phyloP scores from a whole-genome alignment of 2,888 invertebrate species.

The Andrena trimmerana region DNA sequence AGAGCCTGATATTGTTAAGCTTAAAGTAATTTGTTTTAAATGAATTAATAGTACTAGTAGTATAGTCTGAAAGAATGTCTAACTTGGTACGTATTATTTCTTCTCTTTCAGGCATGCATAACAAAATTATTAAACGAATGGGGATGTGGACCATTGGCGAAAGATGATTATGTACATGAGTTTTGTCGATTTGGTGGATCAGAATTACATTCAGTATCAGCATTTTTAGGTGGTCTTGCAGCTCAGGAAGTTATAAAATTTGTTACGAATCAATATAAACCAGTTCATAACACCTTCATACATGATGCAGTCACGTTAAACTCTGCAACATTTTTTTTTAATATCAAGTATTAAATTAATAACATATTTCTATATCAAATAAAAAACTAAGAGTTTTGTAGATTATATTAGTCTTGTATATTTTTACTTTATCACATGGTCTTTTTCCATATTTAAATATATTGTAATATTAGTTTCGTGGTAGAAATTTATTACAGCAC shows the following conservation, averaged over 20 bases:
- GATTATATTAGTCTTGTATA: constrained; percentile 22
- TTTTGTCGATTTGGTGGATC: constrained; percentile 97
- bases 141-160: constrained; percentile 91
- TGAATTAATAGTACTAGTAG: constrained; percentile 11
- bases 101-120: constrained; percentile 85
- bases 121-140: constrained; percentile 93
- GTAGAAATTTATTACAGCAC: background rate
- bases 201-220: constrained; percentile 97
- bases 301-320: constrained; percentile 97
- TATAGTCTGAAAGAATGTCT: background rate
- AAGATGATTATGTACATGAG: constrained; percentile 98
- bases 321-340: constrained; percentile 92
- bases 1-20: constrained; percentile 95
- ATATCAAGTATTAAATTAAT: constrained; percentile 69
- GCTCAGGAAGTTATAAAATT: constrained; percentile 97
- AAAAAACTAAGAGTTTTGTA: constrained; percentile 52
- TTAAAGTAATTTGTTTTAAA: constrained; percentile 88
- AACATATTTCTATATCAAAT: constrained; percentile 43
- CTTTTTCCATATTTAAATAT: background rate
- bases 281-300: constrained; percentile 97
- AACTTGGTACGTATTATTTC: background rate
- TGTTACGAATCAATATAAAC: constrained; percentile 97
- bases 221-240: constrained; percentile 96
- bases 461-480: background rate
- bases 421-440: constrained; percentile 3